A percentile compares a stretch with the other conserved stretches of the same genome.
These are phyloP conservation scores for Limenitis camilla DNA, from an alignment of 2,888 invertebrate genomes.

Conservation along the genomic window DNA sequence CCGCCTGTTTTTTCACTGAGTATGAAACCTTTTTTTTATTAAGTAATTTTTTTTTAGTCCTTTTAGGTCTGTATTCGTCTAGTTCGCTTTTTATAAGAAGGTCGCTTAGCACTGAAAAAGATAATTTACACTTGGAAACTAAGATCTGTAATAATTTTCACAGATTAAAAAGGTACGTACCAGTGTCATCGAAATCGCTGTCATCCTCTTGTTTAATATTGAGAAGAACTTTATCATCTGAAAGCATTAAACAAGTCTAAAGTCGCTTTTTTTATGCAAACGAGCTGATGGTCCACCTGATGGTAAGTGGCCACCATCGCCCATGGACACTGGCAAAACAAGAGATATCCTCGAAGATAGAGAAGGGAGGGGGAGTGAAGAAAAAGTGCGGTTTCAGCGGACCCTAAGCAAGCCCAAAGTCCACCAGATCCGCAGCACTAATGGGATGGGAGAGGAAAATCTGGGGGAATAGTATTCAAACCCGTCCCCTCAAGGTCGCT, in stretches of 20 bases:
- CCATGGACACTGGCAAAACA: too few species aligned
- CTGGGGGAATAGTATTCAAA: too few species aligned
- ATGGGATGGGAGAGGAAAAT: too few species aligned
- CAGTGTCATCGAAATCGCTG: slow-evolving; percentile 29
- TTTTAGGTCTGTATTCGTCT: slow-evolving; percentile 33
- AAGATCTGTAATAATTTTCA: background rate
- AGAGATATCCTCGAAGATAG: too few species aligned
- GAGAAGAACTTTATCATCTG: slow-evolving; percentile 21
- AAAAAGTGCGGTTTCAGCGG: too few species aligned
- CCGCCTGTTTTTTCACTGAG: slow-evolving; percentile 35
- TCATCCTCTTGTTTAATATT: slow-evolving; percentile 25
- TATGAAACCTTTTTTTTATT: slow-evolving; percentile 33
- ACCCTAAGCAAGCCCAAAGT: too few species aligned
- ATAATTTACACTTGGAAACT: background rate
- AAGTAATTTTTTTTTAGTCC: slow-evolving; percentile 28
- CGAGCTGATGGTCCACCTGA: too few species aligned
- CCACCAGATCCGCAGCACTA: too few species aligned
- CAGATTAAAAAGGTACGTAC: slow-evolving; percentile 14
- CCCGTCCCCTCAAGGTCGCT: too few species aligned
- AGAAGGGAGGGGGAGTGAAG: too few species aligned
- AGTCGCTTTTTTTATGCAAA: too few species aligned
- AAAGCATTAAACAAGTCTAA: slow-evolving; percentile 3
- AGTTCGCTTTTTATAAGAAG: slow-evolving; percentile 43
- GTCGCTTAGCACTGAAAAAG: slow-evolving; percentile 39
- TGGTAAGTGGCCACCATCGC: too few species aligned